A percentile compares a stretch with the other conserved stretches of the same genome.
Evolutionary conservation across 2,888 invertebrate genomes (phyloP).

Genomic region (Himalopsyche anomala): DNA sequence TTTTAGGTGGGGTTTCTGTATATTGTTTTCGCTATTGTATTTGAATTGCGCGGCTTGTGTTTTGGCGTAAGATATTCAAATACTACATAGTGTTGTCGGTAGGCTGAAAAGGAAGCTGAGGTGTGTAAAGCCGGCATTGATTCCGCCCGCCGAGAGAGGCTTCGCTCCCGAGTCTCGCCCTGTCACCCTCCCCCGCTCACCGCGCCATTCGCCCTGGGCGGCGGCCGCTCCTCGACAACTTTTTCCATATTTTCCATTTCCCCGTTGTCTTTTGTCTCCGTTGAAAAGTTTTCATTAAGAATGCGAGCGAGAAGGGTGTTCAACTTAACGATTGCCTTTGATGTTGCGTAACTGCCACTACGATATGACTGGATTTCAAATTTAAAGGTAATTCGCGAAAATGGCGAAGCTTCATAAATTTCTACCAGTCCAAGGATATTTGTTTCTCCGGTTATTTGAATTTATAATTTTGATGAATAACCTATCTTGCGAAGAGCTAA

Average conservation of each 20-base stretch:
- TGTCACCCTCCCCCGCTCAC: not conserved
- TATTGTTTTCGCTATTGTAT: not conserved
- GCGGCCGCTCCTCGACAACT: slow-evolving; percentile 27
- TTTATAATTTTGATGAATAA: no score
- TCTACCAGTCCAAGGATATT: no score
- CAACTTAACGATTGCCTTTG: slow-evolving; percentile 41
- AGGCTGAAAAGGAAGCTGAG: slow-evolving; percentile 41
- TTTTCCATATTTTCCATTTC: slow-evolving; percentile 42
- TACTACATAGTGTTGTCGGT: slow-evolving; percentile 28
- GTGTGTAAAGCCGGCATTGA: slow-evolving; percentile 59
- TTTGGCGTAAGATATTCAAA: slow-evolving; percentile 24
- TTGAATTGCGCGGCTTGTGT: not conserved
- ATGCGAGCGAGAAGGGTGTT: slow-evolving; percentile 41
- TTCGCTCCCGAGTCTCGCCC: slow-evolving; percentile 15
- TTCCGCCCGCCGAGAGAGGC: slow-evolving; percentile 50
- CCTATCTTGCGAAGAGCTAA: no score
- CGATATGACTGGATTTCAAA: slow-evolving; percentile 12
- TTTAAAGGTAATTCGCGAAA: not conserved
- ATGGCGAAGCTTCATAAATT: not conserved
- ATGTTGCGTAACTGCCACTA: slow-evolving; percentile 39
- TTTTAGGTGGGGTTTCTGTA: not conserved
- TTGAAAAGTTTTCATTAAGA: slow-evolving; percentile 45
- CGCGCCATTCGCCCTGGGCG: slow-evolving; percentile 13
- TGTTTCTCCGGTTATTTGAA: no score
- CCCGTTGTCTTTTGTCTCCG: slow-evolving; percentile 42